phyloP scores from a whole-genome alignment of 2,113 vertebrate genomes.

The Sylvietta virens region DNA sequence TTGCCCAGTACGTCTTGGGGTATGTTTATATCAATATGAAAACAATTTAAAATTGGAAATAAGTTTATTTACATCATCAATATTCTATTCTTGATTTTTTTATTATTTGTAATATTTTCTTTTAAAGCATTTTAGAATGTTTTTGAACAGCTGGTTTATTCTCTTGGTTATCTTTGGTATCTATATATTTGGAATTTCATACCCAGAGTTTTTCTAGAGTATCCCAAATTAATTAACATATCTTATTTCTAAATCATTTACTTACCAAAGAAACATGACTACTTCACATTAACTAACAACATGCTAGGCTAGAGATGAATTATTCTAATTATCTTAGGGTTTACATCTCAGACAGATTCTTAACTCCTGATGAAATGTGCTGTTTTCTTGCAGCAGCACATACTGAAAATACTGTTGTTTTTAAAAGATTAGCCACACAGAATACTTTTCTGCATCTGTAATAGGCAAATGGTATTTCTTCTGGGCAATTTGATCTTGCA shows the following conservation, averaged over 20 bases:
- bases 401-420: neutral
- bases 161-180: neutral
- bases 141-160: neutral
- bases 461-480: neutral
- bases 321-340: conserved; percentile 35
- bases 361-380: neutral
- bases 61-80: neutral
- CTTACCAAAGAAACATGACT: neutral
- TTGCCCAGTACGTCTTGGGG: neutral
- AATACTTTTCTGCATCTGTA: neutral
- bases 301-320: neutral
- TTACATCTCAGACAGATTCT: neutral
- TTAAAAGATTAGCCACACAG: neutral
- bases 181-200: neutral
- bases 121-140: neutral
- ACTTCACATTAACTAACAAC: neutral
- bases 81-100: neutral
- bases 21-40: neutral
- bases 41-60: neutral
- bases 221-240: neutral
- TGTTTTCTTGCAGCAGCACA: neutral
- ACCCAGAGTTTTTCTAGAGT: neutral
- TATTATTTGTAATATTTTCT: neutral
- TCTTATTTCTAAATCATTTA: neutral
- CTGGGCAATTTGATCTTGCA: conserved; percentile 6